Evolutionary conservation across 2,113 vertebrate species (phyloP), one percentile per base, ranked within the genome.

Genomic region (Centrocercus urophasianus): DNA sequence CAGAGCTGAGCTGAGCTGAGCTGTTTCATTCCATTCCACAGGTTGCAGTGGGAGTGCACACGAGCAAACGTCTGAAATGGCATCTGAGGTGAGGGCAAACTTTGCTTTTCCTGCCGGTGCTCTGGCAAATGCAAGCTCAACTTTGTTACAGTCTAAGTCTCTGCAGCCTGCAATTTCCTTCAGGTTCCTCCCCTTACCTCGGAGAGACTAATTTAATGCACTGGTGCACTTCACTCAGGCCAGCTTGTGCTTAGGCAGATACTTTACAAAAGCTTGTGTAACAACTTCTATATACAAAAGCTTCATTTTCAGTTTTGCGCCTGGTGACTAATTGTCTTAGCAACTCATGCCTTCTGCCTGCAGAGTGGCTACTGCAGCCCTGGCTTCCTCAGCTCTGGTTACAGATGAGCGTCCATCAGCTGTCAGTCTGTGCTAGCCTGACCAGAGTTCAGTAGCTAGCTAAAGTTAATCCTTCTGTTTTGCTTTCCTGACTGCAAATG

Each of bases 1-100:
- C 7, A 3, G 36, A 24, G 40, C 36, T 6, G 36, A 42, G 38
- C n/a, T n/a, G n/a, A n/a, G n/a, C 63, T 43, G 17, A 5, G 21
- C 13, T 36, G 40, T 13, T 15, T 83, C 12, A 27, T 61, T 27
- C 75, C 94, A 15, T 54, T 57, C 30, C 30, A 19, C 86, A 94
- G 90, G 88, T 65, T 42, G 45, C 42, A 30, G 20, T 22, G 48
- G 90, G 48, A 65, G 78, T 54, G 1, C 54, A 38, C 5, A 28
- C 71, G 10, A 71, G 72, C 34, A 42, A 7, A 72, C 21, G 1
- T 86, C 94, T 45, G 95, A 42, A 64, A 98, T 98, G 98, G 98
- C 98, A 77, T 96, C 97, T 9, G 97, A 98, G 97, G 98, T 97
- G 95, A 98, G 98, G 19, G 47, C 11, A 83, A 22, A 28, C 65